A percentile compares a stretch with the other conserved stretches of the same genome.
Evolutionary conservation across 1,140 invertebrate genomes (phyloP).

Genomic region (Anagrus nilaparvatae): DNA sequence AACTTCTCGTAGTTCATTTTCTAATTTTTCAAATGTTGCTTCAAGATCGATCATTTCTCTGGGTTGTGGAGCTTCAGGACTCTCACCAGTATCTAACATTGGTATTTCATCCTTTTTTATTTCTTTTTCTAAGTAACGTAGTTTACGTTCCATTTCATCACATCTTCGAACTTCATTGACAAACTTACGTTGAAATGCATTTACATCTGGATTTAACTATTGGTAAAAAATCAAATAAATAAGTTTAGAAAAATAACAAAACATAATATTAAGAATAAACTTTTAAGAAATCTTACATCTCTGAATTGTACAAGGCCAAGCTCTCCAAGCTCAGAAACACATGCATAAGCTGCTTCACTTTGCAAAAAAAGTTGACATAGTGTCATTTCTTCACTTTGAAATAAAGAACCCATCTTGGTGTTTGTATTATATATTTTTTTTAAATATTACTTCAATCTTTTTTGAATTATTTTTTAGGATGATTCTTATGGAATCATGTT

Average conservation of each 20-base stretch:
- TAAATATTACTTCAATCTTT: too few species aligned
- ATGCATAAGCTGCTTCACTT: conserved; percentile 88
- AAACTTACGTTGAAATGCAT: conserved; percentile 92
- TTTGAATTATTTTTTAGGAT: too few species aligned
- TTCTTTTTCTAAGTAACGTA: conserved; percentile 94
- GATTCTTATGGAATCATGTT: too few species aligned
- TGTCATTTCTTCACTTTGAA: conserved; percentile 85
- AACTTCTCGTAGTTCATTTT: conserved; percentile 92
- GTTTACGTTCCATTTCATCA: conserved; percentile 92
- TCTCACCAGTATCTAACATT: conserved; percentile 94
- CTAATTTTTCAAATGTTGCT: conserved; percentile 91
- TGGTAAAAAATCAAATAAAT: conserved; percentile 17
- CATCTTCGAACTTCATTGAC: conserved; percentile 89
- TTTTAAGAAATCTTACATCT: conserved; percentile 74
- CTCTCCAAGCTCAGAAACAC: conserved; percentile 87
- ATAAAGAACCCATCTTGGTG: conserved; percentile 64
- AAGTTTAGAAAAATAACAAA: conserved; percentile 10
- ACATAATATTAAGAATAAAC: neutral
- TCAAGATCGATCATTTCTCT: conserved; percentile 99
- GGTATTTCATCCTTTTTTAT: conserved; percentile 96
- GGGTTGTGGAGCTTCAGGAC: conserved; percentile 95
- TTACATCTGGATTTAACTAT: conserved; percentile 87
- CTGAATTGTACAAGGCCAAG: conserved; percentile 87
- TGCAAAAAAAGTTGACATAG: conserved; percentile 84
- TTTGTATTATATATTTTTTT: too few species aligned